Evolutionary conservation across 2,888 invertebrate species (phyloP).

Genomic region (Lochmaea capreae): DNA sequence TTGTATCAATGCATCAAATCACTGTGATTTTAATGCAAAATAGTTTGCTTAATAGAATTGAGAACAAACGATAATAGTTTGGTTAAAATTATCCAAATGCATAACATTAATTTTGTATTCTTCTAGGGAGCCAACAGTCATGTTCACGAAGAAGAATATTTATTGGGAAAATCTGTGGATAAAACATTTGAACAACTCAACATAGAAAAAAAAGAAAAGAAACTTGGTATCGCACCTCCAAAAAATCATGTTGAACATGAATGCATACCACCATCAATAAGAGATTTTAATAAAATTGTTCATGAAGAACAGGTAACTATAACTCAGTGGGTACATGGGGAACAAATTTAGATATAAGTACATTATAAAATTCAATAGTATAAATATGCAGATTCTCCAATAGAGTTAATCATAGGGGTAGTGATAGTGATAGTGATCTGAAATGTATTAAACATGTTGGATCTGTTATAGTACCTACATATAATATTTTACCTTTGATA

Average conservation of each 20-base stretch:
- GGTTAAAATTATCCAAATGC: neutral
- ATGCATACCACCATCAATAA: slow-evolving; percentile 80
- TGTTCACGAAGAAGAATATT: slow-evolving; percentile 87
- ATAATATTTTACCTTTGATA: too few relatives aligned
- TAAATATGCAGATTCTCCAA: too few relatives aligned
- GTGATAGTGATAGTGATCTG: too few relatives aligned
- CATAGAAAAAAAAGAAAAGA: slow-evolving; percentile 69
- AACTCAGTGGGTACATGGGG: neutral
- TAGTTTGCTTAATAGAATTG: neutral
- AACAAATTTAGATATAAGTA: too few relatives aligned
- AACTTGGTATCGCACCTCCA: slow-evolving; percentile 62
- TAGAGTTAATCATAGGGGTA: too few relatives aligned
- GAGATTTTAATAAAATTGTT: slow-evolving; percentile 65
- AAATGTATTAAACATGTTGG: too few relatives aligned
- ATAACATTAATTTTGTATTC: slow-evolving; percentile 46
- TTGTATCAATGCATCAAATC: too few relatives aligned
- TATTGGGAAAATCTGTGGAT: slow-evolving; percentile 85
- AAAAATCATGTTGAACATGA: slow-evolving; percentile 80
- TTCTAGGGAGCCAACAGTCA: slow-evolving; percentile 70
- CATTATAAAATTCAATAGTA: too few relatives aligned
- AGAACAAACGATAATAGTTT: too few relatives aligned
- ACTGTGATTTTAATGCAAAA: neutral
- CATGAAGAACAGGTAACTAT: slow-evolving; percentile 58
- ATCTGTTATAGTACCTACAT: too few relatives aligned
- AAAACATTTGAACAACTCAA: slow-evolving; percentile 79